Conservation (phyloP, 2,797 vertebrate genomes). For the Gallinago nigripennis region DNA sequence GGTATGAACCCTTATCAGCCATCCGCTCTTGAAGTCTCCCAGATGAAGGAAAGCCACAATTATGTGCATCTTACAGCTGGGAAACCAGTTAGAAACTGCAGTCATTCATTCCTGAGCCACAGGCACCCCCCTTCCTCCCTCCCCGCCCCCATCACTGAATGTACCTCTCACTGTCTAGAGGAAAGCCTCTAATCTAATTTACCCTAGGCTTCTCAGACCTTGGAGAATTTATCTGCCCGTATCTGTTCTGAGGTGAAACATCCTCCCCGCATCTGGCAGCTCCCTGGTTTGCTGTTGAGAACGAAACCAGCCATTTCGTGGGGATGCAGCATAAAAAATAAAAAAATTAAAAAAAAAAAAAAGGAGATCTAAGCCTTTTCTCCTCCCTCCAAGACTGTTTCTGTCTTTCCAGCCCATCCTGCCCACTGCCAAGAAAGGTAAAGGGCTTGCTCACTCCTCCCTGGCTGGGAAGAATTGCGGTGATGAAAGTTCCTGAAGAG, state of each 20-base stretch:
- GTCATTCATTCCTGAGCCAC: background rate
- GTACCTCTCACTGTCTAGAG: background rate
- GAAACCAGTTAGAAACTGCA: background rate
- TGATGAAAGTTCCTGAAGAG: background rate
- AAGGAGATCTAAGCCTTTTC: background rate
- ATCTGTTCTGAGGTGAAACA: background rate
- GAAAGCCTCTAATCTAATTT: background rate
- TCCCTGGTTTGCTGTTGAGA: background rate
- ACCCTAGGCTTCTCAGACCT: background rate
- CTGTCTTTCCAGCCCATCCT: background rate
- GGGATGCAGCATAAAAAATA: background rate
- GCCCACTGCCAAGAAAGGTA: accelerated
- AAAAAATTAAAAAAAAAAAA: background rate
- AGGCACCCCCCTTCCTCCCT: background rate
- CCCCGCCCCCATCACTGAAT: background rate
- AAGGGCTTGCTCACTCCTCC: background rate
- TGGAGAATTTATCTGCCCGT: background rate
- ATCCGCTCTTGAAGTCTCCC: background rate
- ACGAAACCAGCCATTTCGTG: background rate
- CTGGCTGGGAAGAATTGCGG: accelerated
- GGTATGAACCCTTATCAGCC: background rate
- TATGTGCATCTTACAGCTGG: background rate
- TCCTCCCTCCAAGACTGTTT: background rate
- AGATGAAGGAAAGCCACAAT: conserved; percentile 14
- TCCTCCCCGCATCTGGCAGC: background rate